Percentiles rank a stretch among this genome's conserved stretches.
Evolutionary conservation across 2,113 vertebrate genomes (phyloP).

Genomic region (Aegotheles bennettii): DNA sequence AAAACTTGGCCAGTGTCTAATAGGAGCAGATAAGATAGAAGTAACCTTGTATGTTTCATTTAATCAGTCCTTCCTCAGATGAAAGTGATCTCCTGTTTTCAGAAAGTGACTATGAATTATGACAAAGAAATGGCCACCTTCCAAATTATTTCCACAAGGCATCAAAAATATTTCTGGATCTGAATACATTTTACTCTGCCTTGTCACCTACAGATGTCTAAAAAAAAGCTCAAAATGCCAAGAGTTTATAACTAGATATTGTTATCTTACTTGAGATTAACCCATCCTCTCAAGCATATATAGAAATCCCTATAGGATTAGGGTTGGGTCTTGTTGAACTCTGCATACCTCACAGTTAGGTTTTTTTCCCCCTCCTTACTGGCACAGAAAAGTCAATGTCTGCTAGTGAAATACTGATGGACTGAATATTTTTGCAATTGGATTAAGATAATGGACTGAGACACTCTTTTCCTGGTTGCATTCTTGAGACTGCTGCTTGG

Average conservation of each 20-base stretch:
- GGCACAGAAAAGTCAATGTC: background rate
- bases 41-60: background rate
- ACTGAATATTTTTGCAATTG: background rate
- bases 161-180: background rate
- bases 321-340: background rate
- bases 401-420: background rate
- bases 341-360: background rate
- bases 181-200: background rate
- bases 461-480: conserved; percentile 1
- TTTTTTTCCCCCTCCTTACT: background rate
- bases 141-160: background rate
- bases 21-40: background rate
- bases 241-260: background rate
- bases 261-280: background rate
- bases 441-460: conserved; percentile 5
- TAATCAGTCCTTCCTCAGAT: background rate
- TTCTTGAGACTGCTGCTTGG: conserved; percentile 37
- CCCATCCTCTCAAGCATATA: background rate
- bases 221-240: background rate
- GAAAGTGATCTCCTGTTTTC: background rate
- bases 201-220: background rate
- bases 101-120: background rate
- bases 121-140: background rate
- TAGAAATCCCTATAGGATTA: background rate
- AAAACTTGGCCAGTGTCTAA: background rate